Base-by-base conservation (phyloP, 2,888 invertebrate species). In the Galerucella pusilla region DNA sequence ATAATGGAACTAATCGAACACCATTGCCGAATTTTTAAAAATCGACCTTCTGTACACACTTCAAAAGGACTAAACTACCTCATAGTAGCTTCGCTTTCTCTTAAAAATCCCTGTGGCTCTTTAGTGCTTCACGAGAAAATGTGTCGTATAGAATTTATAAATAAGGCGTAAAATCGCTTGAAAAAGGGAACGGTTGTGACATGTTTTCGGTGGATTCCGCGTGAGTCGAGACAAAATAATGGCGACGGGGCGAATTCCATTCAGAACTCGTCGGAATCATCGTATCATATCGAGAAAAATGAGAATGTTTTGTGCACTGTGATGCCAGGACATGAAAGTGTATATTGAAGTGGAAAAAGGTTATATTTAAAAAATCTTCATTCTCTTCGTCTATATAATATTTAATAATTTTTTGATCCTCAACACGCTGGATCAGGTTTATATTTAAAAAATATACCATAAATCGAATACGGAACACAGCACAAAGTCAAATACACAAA, bases 201-300 rank as follows among this genome's bases (percentile, higher is more conserved):
- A 54, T 59, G n/a, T 65, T 71, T 25, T 71, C 25, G 14, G 45
- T 10, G 46, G 28, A 49, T 54, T 65, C 42, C 35, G 42, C 11
- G 54, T 65, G 46, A 11, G 67, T 66, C 66, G 66, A 77, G 75
- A 76, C 76, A 71, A 73, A 77, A 74, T 79, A 79, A 79, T 79
- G 77, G 77, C 79, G 79, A 73, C 73, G 49, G 67, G 57, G 63
- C 57, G 45, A 75, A 75, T 71, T 75, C 75, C 71, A 67, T n/a
- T 73, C 20, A 45, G 49, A 67, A 61, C 70, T 28, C 69, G 71
- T 61, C 52, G 72, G 35, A 1, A 54, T 74, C 64, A 45, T 10
- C 10, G 45, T 45, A 45, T 45, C 10, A 45, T 60, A 64, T 61
- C 75, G 16, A 69, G 49, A 72, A 72, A 72, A 72, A 72, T 67